These are phyloP conservation scores for Chondrosia reniformis DNA, from an alignment of 37 sponge, comb jelly and placozoan genomes.

Conservation along the genomic window DNA sequence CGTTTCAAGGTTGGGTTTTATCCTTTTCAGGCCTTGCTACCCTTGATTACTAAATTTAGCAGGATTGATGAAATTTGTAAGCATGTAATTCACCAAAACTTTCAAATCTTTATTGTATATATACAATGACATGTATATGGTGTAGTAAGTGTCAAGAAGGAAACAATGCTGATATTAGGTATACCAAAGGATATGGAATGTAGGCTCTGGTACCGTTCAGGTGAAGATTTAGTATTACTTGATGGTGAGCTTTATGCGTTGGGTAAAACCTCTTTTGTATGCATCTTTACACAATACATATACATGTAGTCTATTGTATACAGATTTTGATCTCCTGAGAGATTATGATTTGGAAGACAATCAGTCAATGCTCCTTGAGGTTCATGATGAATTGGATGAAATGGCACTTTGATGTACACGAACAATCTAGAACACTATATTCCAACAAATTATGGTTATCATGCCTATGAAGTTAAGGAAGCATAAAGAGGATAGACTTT, in stretches of 20 bases:
- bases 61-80: conserved; percentile 64
- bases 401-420: too few species aligned
- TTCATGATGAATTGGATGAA: conserved; percentile 51
- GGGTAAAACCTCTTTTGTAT: too few species aligned
- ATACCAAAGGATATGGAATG: conserved; percentile 40
- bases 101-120: too few species aligned
- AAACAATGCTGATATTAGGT: conserved; percentile 37
- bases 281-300: too few species aligned
- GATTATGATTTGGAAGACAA: conserved; percentile 69
- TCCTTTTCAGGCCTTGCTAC: conserved; percentile 22
- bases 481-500: too few species aligned
- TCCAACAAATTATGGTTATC: too few species aligned
- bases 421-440: too few species aligned
- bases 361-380: conserved; percentile 71
- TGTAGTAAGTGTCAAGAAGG: conserved; percentile 26
- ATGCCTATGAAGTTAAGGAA: too few species aligned
- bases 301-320: too few species aligned
- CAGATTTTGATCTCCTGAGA: conserved; percentile 40
- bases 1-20: conserved; percentile 70
- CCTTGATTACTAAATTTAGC: conserved; percentile 49
- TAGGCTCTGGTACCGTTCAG: conserved; percentile 80
- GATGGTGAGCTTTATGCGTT: neutral
- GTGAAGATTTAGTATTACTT: conserved; percentile 73
- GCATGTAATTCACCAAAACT: conserved; percentile 13
- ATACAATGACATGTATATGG: too few species aligned